A percentile compares a stretch with the other conserved stretches of the same genome.
Evolutionary conservation across 2,888 invertebrate species (phyloP).

Genomic region (Glyphotaelius pellucidus): DNA sequence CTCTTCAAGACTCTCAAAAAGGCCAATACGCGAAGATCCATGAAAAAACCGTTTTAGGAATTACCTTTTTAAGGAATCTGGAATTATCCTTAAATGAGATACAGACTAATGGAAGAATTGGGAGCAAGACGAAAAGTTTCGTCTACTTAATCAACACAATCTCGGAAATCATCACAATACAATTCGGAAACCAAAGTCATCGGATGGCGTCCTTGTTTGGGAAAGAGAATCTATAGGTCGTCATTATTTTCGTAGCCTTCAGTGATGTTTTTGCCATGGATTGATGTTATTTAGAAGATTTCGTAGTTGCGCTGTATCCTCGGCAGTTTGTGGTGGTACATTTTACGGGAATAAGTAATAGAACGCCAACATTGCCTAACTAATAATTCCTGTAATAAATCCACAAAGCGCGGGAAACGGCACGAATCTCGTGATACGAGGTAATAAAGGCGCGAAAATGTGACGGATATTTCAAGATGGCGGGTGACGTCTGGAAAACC

Average conservation of each 20-base stretch:
- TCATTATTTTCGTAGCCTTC: too few relatives aligned
- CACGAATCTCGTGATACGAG: slow-evolving; percentile 42
- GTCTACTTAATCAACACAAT: too few relatives aligned
- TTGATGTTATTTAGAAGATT: background rate
- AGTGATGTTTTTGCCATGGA: background rate
- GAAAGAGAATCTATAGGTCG: background rate
- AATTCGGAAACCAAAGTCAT: too few relatives aligned
- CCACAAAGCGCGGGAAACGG: slow-evolving; percentile 41
- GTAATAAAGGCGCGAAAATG: slow-evolving; percentile 54
- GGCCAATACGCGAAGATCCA: too few relatives aligned
- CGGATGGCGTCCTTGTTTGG: too few relatives aligned
- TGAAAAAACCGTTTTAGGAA: too few relatives aligned
- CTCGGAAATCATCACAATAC: too few relatives aligned
- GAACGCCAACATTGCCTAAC: background rate
- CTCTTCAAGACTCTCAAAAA: too few relatives aligned
- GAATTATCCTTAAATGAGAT: too few relatives aligned
- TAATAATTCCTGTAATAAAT: slow-evolving; percentile 55
- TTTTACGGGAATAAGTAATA: background rate
- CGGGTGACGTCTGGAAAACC: background rate
- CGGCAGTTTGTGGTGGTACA: background rate
- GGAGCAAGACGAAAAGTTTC: too few relatives aligned
- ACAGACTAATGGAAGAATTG: too few relatives aligned
- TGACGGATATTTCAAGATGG: slow-evolving; percentile 40
- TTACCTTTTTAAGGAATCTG: too few relatives aligned
- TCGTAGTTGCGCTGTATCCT: background rate